A percentile compares a stretch with the other conserved stretches of the same genome.
These are phyloP conservation scores for Mythimna vitellina DNA, from an alignment of 2,888 invertebrate genomes.

Conservation along the genomic window DNA sequence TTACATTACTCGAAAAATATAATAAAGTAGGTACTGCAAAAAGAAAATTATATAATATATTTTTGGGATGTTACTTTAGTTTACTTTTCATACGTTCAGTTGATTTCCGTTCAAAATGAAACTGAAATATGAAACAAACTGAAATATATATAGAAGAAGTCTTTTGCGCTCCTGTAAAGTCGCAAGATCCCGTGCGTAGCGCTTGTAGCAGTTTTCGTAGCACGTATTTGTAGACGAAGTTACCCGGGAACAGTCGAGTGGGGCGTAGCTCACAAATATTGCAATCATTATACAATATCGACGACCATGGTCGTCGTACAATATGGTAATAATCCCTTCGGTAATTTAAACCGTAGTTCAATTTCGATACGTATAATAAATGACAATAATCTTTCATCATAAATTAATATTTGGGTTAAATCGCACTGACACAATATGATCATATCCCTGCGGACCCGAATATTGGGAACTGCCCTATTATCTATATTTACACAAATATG, in stretches of 20 bases:
- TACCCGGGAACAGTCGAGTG: not conserved
- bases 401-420: constrained; percentile 54
- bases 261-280: not conserved
- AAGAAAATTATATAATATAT: no score
- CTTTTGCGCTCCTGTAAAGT: not conserved
- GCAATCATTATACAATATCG: not conserved
- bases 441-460: constrained; percentile 41
- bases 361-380: constrained; percentile 46
- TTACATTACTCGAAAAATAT: not conserved
- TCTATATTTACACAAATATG: constrained; percentile 60
- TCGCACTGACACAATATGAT: constrained; percentile 43
- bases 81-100: not conserved
- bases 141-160: not conserved
- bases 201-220: constrained; percentile 31
- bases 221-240: not conserved
- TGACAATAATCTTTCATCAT: constrained; percentile 48
- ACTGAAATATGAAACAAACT: not conserved
- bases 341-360: constrained; percentile 18
- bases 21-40: not conserved
- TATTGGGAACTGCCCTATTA: constrained; percentile 54
- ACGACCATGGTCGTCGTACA: not conserved
- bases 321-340: constrained; percentile 12
- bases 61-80: no score
- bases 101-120: not conserved
- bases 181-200: constrained; percentile 12